phyloP scores from a whole-genome alignment of 2,888 invertebrate species.

The Scrobipalpa costella region DNA sequence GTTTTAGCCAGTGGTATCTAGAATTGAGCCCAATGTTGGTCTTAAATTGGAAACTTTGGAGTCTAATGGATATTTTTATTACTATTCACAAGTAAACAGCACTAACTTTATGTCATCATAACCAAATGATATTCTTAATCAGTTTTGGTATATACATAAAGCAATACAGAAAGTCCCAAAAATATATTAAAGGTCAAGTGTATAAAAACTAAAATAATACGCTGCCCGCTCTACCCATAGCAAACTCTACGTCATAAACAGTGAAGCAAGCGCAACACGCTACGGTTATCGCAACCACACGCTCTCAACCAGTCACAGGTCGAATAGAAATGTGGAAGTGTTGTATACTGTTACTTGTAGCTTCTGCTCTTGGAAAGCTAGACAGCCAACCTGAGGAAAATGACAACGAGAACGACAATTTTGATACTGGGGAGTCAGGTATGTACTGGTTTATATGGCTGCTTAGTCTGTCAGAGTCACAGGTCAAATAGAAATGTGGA shows the following conservation, averaged over 20 bases:
- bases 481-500: not conserved
- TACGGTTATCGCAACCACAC: not conserved
- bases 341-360: conserved; percentile 24
- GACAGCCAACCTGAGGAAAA: conserved; percentile 28
- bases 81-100: too few relatives aligned
- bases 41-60: too few relatives aligned
- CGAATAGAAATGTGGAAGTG: not conserved
- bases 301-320: not conserved
- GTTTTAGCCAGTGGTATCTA: too few relatives aligned
- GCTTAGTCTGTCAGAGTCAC: too few relatives aligned
- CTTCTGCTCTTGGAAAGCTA: conserved; percentile 24
- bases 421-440: conserved; percentile 27
- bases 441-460: not conserved
- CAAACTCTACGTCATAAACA: conserved; percentile 5
- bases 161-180: too few relatives aligned
- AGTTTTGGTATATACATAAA: too few relatives aligned
- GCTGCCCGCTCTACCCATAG: not conserved
- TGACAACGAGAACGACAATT: not conserved
- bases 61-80: too few relatives aligned
- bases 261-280: not conserved
- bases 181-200: too few relatives aligned
- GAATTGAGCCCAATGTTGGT: too few relatives aligned
- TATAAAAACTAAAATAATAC: not conserved
- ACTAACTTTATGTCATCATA: too few relatives aligned
- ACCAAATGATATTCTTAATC: too few relatives aligned